These are phyloP conservation scores for Oncorhynchus clarkii DNA, from an alignment of 2,113 vertebrate species.

Conservation along the genomic window DNA sequence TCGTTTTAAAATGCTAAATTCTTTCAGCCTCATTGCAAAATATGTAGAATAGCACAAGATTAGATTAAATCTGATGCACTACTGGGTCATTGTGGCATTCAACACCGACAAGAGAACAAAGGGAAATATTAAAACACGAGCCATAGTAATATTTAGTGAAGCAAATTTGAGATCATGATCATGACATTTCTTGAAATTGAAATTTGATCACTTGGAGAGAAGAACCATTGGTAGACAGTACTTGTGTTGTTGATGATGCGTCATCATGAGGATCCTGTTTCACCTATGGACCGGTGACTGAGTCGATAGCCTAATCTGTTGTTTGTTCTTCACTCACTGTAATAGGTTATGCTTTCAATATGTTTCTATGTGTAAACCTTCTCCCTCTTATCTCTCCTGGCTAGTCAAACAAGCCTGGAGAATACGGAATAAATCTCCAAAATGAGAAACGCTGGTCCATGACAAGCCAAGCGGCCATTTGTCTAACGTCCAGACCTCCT, in stretches of 20 bases:
- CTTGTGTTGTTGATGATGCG: not conserved
- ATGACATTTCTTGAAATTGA: not conserved
- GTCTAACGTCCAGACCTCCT: conserved; percentile 34
- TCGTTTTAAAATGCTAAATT: no score
- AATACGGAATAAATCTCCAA: conserved; percentile 45
- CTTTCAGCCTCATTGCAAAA: no score
- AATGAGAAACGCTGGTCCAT: conserved; percentile 42
- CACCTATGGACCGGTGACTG: not conserved
- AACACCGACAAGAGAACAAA: not conserved
- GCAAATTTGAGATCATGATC: not conserved
- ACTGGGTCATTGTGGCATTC: not conserved
- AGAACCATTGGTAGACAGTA: not conserved
- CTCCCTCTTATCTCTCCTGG: conserved; percentile 24
- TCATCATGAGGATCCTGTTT: not conserved
- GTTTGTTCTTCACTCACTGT: not conserved
- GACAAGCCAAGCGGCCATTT: conserved; percentile 30
- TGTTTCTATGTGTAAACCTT: conserved; percentile 19
- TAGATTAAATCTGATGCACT: no score
- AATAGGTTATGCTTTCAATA: not conserved
- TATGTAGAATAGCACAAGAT: no score
- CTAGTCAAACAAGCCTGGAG: conserved; percentile 6
- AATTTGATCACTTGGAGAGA: not conserved
- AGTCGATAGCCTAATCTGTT: not conserved
- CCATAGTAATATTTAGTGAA: not conserved
- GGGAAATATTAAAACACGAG: not conserved